Conservation (phyloP, 2,113 vertebrate genomes). For the Salminus brasiliensis region DNA sequence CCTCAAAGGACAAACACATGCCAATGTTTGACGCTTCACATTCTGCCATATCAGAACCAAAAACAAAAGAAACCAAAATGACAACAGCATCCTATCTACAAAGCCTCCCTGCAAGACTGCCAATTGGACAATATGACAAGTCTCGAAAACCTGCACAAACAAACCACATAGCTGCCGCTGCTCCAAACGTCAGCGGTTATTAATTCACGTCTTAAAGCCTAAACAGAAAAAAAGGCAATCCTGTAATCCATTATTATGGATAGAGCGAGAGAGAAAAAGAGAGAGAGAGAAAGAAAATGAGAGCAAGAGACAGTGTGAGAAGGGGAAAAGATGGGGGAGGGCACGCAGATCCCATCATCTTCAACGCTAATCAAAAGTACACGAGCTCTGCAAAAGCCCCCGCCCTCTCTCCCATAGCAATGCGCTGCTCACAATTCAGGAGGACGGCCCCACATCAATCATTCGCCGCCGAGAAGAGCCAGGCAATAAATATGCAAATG, state of each 20-base stretch:
- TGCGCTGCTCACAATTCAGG: conserved; percentile 98
- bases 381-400: conserved; percentile 78
- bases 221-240: conserved; percentile 22
- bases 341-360: conserved; percentile 91
- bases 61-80: conserved; percentile 2
- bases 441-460: conserved; percentile 99
- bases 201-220: conserved; percentile 30
- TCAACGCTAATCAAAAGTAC: conserved; percentile 99
- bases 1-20: neutral
- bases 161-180: conserved; percentile 1
- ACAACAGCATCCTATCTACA: neutral
- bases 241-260: conserved; percentile 37
- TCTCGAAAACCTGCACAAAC: neutral
- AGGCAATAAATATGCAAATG: conserved; percentile 99
- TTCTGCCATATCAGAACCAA: conserved; percentile 22
- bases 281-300: no score
- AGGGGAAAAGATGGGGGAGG: conserved; percentile 50
- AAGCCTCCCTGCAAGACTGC: conserved; percentile 19
- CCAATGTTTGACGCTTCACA: neutral
- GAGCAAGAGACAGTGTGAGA: no score
- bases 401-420: conserved; percentile 88
- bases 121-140: conserved; percentile 40
- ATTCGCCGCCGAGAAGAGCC: conserved; percentile 95
- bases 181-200: conserved; percentile 35
- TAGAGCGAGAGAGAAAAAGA: conserved; percentile 3